Conservation (phyloP, 1,140 invertebrate species). For the Planococcus citri region DNA sequence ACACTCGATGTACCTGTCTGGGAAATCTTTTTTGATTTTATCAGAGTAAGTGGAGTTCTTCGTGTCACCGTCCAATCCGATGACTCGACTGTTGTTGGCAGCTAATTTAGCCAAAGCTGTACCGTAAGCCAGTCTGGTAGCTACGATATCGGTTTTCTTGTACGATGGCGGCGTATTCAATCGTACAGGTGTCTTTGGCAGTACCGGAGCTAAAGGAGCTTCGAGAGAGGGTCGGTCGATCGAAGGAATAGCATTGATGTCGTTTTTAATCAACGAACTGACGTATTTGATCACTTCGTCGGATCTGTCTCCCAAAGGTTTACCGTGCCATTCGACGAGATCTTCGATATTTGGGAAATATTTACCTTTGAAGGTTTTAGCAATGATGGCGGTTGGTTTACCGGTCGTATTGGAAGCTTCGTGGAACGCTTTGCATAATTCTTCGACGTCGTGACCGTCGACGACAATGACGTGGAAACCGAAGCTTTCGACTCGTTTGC, state of each 20-base stretch:
- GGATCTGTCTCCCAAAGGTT: constrained; percentile 73
- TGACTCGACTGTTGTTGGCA: constrained; percentile 65
- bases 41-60: constrained; percentile 98
- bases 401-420: constrained; percentile 60
- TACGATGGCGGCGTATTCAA: constrained; percentile 78
- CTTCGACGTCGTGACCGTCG: constrained; percentile 91
- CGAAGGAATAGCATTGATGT: constrained; percentile 34
- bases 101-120: constrained; percentile 82
- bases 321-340: constrained; percentile 93
- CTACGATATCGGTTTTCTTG: constrained; percentile 63
- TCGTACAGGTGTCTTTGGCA: constrained; percentile 60
- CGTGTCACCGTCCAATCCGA: constrained; percentile 90
- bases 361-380: constrained; percentile 93
- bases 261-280: constrained; percentile 46
- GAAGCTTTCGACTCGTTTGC: constrained; percentile 78
- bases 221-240: constrained; percentile 52
- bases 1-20: constrained; percentile 83
- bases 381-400: constrained; percentile 84
- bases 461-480: constrained; percentile 85
- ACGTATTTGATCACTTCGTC: constrained; percentile 54
- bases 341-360: constrained; percentile 84
- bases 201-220: constrained; percentile 51
- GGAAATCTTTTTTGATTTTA: constrained; percentile 59
- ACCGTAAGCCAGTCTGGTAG: constrained; percentile 90
- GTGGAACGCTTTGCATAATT: constrained; percentile 76